phyloP scores from a whole-genome alignment of 1,140 invertebrate genomes.

The Gonioctena quinquepunctata region DNA sequence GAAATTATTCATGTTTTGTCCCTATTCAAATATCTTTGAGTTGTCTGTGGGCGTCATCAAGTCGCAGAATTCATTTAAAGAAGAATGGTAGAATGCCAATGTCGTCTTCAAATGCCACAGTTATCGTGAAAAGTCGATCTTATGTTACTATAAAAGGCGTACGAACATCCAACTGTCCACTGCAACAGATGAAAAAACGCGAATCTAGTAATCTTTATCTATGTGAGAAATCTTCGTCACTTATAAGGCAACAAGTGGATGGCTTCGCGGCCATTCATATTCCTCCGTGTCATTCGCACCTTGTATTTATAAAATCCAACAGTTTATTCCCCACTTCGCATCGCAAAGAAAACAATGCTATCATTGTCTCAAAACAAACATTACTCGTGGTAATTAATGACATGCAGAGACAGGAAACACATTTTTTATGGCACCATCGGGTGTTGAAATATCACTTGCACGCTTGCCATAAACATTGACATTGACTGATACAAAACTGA shows the following conservation, averaged over 20 bases:
- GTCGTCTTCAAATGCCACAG: too few relatives aligned
- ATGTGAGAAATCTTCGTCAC: neutral
- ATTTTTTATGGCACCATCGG: conserved; percentile 8
- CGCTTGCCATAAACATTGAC: neutral
- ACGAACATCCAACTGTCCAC: neutral
- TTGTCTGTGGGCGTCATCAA: too few relatives aligned
- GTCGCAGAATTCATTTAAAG: too few relatives aligned
- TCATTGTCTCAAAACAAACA: neutral
- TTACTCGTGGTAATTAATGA: neutral
- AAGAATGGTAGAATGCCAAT: too few relatives aligned
- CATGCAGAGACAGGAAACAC: conserved; percentile 7
- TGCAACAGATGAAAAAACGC: neutral
- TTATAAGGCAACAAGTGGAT: neutral
- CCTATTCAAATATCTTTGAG: too few relatives aligned
- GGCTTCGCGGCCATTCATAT: neutral
- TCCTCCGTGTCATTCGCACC: too few relatives aligned
- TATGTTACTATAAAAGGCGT: neutral
- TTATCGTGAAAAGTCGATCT: neutral
- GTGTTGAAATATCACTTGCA: neutral
- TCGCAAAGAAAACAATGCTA: neutral
- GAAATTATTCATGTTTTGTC: too few relatives aligned
- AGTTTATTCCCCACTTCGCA: neutral
- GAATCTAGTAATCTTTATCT: neutral
- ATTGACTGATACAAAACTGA: neutral
- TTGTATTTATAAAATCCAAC: neutral